Conservation (phyloP, 2,797 vertebrate species). For the Anas georgica region DNA sequence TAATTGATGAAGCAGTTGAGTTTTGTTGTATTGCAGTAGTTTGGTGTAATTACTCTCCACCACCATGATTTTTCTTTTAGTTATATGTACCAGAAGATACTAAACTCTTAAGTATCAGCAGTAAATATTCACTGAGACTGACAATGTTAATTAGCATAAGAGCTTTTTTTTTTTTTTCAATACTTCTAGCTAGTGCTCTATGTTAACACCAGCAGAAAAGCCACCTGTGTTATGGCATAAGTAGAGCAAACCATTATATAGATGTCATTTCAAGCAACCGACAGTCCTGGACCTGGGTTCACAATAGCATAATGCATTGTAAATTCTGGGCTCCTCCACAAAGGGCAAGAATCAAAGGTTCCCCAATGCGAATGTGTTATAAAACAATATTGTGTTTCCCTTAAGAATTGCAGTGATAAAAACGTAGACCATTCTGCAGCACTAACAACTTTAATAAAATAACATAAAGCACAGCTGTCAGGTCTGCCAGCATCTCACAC, state of each 20-base stretch:
- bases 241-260: not conserved
- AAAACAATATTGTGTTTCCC: constrained; percentile 52
- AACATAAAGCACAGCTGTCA: constrained; percentile 65
- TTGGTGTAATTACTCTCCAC: constrained; percentile 69
- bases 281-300: not conserved
- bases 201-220: not conserved
- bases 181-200: not conserved
- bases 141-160: constrained; percentile 54
- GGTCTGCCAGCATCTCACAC: constrained; percentile 44
- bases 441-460: constrained; percentile 66
- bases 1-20: constrained; percentile 51
- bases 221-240: not conserved
- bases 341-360: constrained; percentile 4
- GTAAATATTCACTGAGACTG: constrained; percentile 47
- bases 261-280: not conserved
- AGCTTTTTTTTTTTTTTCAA: constrained; percentile 11
- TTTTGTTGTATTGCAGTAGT: constrained; percentile 59
- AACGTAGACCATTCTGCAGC: constrained; percentile 8
- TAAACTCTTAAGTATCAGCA: constrained; percentile 70
- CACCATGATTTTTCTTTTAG: constrained; percentile 67
- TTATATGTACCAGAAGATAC: constrained; percentile 62
- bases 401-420: constrained; percentile 53
- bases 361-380: constrained; percentile 1
- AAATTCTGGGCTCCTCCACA: not conserved
- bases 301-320: not conserved